Evolutionary conservation across 2,888 invertebrate genomes (phyloP).

Genomic region (Xiphydria camelus): DNA sequence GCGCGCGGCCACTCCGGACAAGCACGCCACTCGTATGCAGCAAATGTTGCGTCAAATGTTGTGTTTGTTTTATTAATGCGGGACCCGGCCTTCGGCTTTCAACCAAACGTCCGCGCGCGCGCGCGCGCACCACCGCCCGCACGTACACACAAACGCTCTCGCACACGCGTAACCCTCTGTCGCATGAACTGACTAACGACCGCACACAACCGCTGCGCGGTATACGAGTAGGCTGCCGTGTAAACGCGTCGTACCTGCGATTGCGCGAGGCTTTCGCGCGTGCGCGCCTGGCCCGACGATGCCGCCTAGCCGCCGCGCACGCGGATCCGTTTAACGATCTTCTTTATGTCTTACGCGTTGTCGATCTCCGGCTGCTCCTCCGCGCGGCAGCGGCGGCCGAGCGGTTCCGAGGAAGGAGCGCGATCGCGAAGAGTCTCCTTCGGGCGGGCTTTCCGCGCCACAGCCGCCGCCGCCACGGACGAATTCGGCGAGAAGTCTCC

Average conservation of each 20-base stretch:
- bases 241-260: neutral
- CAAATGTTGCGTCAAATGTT: conserved; percentile 52
- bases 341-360: no score
- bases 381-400: neutral
- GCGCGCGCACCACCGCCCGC: no score
- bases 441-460: conserved; percentile 1
- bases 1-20: conserved; percentile 33
- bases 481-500: neutral
- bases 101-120: neutral
- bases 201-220: no score
- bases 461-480: conserved; percentile 3
- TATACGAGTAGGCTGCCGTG: no score
- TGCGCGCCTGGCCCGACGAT: no score
- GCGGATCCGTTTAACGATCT: no score
- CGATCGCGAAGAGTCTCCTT: no score
- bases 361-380: neutral
- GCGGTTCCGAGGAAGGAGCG: conserved; percentile 2
- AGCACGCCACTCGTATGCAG: conserved; percentile 39
- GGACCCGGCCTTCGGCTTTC: conserved; percentile 43
- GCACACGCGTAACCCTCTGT: no score
- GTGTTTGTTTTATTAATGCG: conserved; percentile 58
- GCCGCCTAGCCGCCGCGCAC: no score
- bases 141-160: no score
- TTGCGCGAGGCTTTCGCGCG: neutral
- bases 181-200: no score